phyloP scores from a whole-genome alignment of 2,888 invertebrate species.

The Bellardia pandia region DNA sequence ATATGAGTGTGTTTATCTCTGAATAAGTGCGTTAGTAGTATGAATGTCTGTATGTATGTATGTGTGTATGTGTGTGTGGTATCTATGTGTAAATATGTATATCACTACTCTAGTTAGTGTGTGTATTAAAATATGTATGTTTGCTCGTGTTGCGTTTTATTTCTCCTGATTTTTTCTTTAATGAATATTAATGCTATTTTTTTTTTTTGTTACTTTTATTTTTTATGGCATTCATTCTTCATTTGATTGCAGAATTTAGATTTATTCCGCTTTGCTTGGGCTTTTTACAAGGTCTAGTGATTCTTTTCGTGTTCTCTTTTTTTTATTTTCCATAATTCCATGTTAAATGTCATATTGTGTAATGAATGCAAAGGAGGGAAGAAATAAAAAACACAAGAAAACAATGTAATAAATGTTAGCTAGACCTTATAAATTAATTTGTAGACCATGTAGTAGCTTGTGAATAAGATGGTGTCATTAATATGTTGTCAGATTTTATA shows the following conservation, averaged over 20 bases:
- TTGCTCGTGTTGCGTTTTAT: not conserved
- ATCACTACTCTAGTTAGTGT: not conserved
- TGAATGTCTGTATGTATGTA: not conserved
- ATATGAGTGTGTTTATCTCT: not conserved
- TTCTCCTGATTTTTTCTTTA: not conserved
- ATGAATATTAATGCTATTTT: conserved; percentile 38
- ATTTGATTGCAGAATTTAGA: conserved; percentile 34
- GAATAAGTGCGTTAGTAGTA: not conserved
- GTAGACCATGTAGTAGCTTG: not conserved
- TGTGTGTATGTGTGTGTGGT: not conserved
- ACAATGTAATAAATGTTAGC: conserved; percentile 9
- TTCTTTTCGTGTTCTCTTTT: not conserved
- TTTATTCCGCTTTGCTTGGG: conserved; percentile 17
- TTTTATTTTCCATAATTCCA: not conserved
- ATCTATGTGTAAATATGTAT: no score
- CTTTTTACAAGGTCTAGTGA: conserved; percentile 32
- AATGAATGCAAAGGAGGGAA: not conserved
- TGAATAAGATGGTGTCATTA: no score
- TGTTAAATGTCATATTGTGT: conserved; percentile 5
- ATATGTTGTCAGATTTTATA: not conserved
- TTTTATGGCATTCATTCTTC: conserved; percentile 22
- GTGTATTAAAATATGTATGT: not conserved
- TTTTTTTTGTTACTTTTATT: not conserved
- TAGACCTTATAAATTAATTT: conserved; percentile 25
- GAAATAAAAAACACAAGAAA: not conserved